Evolutionary conservation across 1,140 invertebrate species (phyloP).

Genomic region (Cepaea nemoralis): DNA sequence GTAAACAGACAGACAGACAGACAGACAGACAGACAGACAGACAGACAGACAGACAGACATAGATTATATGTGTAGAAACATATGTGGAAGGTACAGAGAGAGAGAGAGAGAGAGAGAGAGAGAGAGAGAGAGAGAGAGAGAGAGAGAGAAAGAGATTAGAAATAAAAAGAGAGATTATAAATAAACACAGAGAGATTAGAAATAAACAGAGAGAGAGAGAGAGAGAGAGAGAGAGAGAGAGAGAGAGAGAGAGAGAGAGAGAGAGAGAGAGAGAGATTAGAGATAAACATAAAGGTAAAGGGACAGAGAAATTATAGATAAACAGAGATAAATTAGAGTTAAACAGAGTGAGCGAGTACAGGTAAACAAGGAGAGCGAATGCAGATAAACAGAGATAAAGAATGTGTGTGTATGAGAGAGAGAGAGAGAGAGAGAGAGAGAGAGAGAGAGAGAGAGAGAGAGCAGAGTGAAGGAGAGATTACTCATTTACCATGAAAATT

Average conservation of each 20-base stretch:
- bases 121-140: neutral
- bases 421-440: too few species aligned
- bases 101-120: slow-evolving; percentile 7
- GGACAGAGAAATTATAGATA: neutral
- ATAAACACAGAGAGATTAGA: neutral
- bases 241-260: neutral
- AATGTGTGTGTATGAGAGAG: too few species aligned
- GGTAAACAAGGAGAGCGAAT: neutral
- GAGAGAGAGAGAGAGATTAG: slow-evolving; percentile 14
- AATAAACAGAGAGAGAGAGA: neutral
- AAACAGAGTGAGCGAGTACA: neutral
- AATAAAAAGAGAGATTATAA: neutral
- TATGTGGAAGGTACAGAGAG: neutral
- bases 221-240: neutral
- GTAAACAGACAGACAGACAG: too few species aligned
- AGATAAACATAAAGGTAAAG: neutral
- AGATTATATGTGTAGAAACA: too few species aligned
- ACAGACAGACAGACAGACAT: too few species aligned
- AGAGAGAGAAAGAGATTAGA: too few species aligned
- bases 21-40: too few species aligned
- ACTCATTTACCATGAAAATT: too few species aligned
- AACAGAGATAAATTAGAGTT: neutral
- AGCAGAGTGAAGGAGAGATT: too few species aligned
- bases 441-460: too few species aligned
- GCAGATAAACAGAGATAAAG: neutral